Evolutionary conservation across 1,140 invertebrate genomes (phyloP), one percentile per base, ranked within the genome.

Genomic region (Nebria ingens): DNA sequence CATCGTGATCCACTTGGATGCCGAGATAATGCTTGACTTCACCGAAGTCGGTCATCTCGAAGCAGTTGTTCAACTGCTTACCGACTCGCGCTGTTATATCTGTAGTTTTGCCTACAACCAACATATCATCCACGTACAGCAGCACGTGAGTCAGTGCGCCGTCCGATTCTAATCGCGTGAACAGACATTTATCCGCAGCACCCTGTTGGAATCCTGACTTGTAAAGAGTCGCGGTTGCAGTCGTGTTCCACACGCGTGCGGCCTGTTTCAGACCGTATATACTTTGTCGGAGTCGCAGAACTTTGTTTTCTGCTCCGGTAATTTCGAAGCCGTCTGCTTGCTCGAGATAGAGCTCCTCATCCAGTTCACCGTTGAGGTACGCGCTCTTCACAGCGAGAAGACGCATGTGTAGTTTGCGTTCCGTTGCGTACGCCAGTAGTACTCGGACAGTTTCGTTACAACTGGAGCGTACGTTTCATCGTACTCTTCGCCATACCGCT

Each of bases 331-430:
- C 66, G 45, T 59, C 59, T 51, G 69, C 69, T 61, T 57, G 66
- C 38, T 58, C 55, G 65, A 73, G 71, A 64, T 61, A 76, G 11
- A 73, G 59, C 6, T 58, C 61, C 59, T 74, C 69, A 9, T 71
- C 59, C 25, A 68, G 61, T 40, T 61, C 54, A 13, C 63, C 73
- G 61, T 73, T 66, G 56, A 68, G 62, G 57, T 68, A 75, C 0
- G 72, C 71, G 13, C 65, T 67, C 19, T 61, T 65, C 0, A 65
- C 60, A 57, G 73, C 71, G 51, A 67, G 57, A 21, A 70, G 69
- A 55, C 64, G 50, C 20, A 65, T 56, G 19, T 63, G 23, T 50
- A 67, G 54, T 62, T 64, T 58, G 59, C 55, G 62, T 63, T 65
- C 53, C 53, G 52, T 64, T 57, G 66, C 55, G 57, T 71, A 50